Percentiles rank a stretch among this genome's conserved stretches.
phyloP scores from a whole-genome alignment of 2,797 vertebrate genomes.

The Pseudopleuronectes americanus region DNA sequence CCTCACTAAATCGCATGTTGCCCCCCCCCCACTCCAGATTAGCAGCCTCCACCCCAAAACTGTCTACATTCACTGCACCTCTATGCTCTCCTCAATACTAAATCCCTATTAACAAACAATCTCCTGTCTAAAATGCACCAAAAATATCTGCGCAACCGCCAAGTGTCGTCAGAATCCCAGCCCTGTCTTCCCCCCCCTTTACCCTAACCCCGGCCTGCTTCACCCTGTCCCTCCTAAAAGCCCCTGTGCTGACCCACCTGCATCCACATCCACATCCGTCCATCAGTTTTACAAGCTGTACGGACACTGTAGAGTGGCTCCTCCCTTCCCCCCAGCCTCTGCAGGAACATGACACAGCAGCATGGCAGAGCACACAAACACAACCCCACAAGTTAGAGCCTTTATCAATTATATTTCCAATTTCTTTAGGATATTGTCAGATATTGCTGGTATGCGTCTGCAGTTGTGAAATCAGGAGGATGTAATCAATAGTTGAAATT shows the following conservation, averaged over 20 bases:
- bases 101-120: neutral
- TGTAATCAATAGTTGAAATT: neutral
- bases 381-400: conserved; percentile 15
- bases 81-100: neutral
- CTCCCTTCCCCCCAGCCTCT: conserved; percentile 70
- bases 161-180: neutral
- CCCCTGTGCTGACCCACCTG: conserved; percentile 22
- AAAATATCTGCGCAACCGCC: conserved; percentile 10
- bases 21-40: conserved; percentile 15
- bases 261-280: conserved; percentile 45
- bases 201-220: conserved; percentile 25
- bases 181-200: conserved; percentile 1
- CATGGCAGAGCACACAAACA: conserved; percentile 58
- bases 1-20: conserved; percentile 40
- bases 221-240: conserved; percentile 12
- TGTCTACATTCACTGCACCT: conserved; percentile 20
- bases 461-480: neutral
- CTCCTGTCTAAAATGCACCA: neutral
- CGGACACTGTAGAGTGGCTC: conserved; percentile 48
- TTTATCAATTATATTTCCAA: neutral
- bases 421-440: neutral
- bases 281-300: conserved; percentile 37
- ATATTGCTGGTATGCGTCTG: neutral
- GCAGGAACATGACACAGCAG: conserved; percentile 81
- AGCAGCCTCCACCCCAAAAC: conserved; percentile 31